A percentile compares a stretch with the other conserved stretches of the same genome.
Evolutionary conservation across 2,888 invertebrate genomes (phyloP).

Genomic region (Rhagium mordax): DNA sequence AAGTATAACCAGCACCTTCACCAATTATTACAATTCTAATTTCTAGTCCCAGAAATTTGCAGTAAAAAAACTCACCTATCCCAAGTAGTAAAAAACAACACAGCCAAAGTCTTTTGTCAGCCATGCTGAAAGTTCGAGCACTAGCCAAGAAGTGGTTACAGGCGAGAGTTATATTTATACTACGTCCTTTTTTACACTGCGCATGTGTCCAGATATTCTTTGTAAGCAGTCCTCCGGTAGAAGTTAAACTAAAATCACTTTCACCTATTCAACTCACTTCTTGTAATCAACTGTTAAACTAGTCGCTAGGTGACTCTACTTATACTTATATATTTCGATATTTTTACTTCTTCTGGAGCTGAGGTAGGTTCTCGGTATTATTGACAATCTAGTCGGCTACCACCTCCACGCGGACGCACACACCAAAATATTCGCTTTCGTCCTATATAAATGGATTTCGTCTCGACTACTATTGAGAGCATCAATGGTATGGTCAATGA

Average conservation of each 20-base stretch:
- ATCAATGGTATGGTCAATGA: not conserved
- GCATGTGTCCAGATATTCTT: constrained; percentile 62
- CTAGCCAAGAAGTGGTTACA: constrained; percentile 69
- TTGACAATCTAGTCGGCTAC: not conserved
- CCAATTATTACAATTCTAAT: not conserved
- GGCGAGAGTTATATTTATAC: constrained; percentile 71
- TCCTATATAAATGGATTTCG: constrained; percentile 3
- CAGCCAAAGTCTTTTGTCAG: constrained; percentile 69
- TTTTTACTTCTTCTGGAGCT: constrained; percentile 8
- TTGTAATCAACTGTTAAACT: constrained; percentile 61
- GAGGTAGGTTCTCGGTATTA: not conserved
- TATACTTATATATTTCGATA: constrained; percentile 53
- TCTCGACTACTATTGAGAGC: not conserved
- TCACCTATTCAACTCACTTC: constrained; percentile 60
- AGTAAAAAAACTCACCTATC: constrained; percentile 67
- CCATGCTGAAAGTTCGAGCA: constrained; percentile 69
- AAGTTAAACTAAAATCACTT: constrained; percentile 58
- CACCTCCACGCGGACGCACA: constrained; percentile 20
- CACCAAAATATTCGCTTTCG: constrained; percentile 2
- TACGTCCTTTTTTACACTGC: constrained; percentile 61
- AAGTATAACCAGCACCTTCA: not conserved
- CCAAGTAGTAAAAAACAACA: constrained; percentile 68
- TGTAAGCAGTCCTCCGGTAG: constrained; percentile 42
- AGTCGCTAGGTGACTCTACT: constrained; percentile 68
- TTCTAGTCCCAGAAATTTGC: constrained; percentile 36